Base-by-base conservation (phyloP, 2,113 vertebrate species). In the Proteles cristata region DNA sequence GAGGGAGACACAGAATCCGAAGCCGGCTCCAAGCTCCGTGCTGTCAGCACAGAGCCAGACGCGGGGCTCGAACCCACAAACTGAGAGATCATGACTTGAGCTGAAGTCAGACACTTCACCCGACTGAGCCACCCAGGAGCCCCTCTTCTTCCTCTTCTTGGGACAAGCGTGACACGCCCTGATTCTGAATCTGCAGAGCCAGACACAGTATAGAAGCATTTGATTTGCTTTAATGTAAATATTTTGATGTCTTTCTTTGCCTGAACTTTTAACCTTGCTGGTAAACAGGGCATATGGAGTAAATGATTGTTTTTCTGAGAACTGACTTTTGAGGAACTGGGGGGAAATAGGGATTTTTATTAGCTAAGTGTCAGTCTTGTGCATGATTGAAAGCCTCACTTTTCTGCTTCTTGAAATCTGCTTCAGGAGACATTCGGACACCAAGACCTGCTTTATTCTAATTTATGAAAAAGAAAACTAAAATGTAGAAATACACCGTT, bases 271-370 rank as follows among this genome's bases (percentile, higher is more conserved):
- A 96, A 88, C 93, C 83, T 96, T 96, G 81, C 96, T 97, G 95
- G 94, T 97, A 98, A 98, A 98, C 92, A 96, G 93, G 53, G 93
- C 74, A 82, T 85, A 69, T 86, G 86, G 89, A 89, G 94, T 94
- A 97, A 96, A 96, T 96, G 90, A 95, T 96, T 92, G 53, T 82
- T 98, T 97, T 98, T 98, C 96, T 97, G 98, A 98, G 97, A 98
- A 97, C 66, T 80, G 83, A 95, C 87, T 97, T 97, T 97, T 96
- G 96, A 98, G 97, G 93, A 98, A 98, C 97, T 86, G 94, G 84
- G 88, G 73, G 31, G 45, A 39, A 61, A 71, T 74, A 91, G 80
- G 9, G 68, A 55, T 77, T 97, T 97, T 95, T 85, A 97, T 97
- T 94, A 90, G 88, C n/a, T 96, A 90, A 94, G 92, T 85, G 71